A percentile compares a stretch with the other conserved stretches of the same genome.
Conservation (phyloP, 2,797 vertebrate genomes). For the Accipiter fasciatus region DNA sequence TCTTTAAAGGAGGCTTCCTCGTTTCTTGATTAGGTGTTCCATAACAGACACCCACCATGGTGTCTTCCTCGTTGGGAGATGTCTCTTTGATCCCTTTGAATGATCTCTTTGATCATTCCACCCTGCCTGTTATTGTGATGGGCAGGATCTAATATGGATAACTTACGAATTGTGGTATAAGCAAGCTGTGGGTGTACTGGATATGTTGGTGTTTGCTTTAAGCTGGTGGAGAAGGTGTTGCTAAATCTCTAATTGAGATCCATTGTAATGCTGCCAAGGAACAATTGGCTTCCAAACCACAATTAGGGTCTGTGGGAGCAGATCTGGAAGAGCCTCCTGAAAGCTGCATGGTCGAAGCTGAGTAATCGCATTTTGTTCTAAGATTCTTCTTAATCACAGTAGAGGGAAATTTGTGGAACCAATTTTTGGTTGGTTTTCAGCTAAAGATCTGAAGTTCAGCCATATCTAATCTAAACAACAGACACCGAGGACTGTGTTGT, state of each 20-base stretch:
- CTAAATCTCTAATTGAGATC: constrained; percentile 60
- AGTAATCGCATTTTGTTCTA: constrained; percentile 69
- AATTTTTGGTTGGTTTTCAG: constrained; percentile 20
- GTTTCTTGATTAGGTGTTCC: not conserved
- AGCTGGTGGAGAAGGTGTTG: constrained; percentile 51
- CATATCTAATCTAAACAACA: not conserved
- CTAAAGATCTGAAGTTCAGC: not conserved
- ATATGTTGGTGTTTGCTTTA: constrained; percentile 18
- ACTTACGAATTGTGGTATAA: not conserved
- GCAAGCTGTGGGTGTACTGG: not conserved
- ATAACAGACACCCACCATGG: not conserved
- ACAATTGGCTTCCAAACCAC: constrained; percentile 59
- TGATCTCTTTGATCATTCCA: not conserved
- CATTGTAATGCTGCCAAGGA: constrained; percentile 63
- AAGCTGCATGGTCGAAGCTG: constrained; percentile 66
- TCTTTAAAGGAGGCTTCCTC: not conserved
- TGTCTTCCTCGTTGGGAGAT: not conserved
- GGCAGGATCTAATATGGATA: not conserved
- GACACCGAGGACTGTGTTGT: fast-evolving
- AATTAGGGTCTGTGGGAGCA: constrained; percentile 66
- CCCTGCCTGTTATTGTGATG: not conserved
- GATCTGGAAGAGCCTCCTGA: constrained; percentile 56
- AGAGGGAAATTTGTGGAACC: not conserved
- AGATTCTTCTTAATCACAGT: constrained; percentile 35
- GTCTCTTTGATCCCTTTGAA: not conserved